phyloP scores from a whole-genome alignment of 2,888 invertebrate species.

The Leptopilina drosophilae region DNA sequence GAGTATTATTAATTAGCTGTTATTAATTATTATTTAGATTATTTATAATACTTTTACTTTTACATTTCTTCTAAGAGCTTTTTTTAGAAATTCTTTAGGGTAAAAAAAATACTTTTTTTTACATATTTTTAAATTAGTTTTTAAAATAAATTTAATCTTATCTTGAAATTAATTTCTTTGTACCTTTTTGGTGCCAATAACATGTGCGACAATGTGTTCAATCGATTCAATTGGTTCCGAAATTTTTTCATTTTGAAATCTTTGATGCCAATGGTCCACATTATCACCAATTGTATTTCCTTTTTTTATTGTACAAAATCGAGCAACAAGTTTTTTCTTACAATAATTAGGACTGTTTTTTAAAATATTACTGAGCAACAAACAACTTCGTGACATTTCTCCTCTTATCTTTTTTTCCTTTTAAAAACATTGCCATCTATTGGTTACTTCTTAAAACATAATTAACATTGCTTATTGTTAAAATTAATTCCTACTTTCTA shows the following conservation, averaged over 20 bases:
- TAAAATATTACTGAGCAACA: not conserved
- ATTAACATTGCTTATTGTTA: not conserved
- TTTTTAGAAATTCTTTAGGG: too few relatives aligned
- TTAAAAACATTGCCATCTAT: conserved; percentile 7
- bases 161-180: conserved; percentile 40
- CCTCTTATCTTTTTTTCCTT: not conserved
- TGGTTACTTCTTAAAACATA: not conserved
- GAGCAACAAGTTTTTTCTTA: not conserved
- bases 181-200: conserved; percentile 79
- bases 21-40: too few relatives aligned
- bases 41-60: too few relatives aligned
- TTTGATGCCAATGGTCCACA: conserved; percentile 76
- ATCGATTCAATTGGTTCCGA: conserved; percentile 80
- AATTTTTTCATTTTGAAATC: conserved; percentile 77
- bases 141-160: not conserved
- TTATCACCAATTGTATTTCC: conserved; percentile 62
- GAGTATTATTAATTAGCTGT: too few relatives aligned
- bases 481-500: not conserved
- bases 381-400: not conserved
- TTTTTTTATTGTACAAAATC: conserved; percentile 17
- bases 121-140: too few relatives aligned
- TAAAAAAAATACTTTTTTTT: not conserved
- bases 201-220: conserved; percentile 80
- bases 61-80: too few relatives aligned
- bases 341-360: not conserved